Conservation (phyloP, 2,113 vertebrate genomes). For the Oxyura jamaicensis region DNA sequence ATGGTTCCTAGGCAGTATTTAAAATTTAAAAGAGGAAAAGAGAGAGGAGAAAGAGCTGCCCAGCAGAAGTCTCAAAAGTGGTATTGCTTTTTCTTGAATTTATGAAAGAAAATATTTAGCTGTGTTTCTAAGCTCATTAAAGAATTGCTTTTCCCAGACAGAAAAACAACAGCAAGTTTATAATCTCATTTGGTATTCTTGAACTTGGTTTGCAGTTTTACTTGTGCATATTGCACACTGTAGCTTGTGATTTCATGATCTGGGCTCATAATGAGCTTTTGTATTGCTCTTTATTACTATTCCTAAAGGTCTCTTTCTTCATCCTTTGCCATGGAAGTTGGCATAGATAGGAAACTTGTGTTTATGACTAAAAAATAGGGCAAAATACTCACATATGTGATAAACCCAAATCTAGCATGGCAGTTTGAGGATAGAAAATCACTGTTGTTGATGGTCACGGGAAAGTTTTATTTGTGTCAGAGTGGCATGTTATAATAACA, state of each 20-base stretch:
- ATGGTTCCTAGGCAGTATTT: constrained; percentile 75
- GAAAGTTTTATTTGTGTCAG: neutral
- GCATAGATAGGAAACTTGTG: neutral
- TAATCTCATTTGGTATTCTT: neutral
- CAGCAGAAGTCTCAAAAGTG: constrained; percentile 55
- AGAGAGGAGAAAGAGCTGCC: constrained; percentile 35
- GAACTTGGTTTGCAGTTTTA: constrained; percentile 23
- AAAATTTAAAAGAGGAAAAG: constrained; percentile 79
- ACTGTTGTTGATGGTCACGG: neutral
- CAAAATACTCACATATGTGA: neutral
- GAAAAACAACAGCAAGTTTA: constrained; percentile 26
- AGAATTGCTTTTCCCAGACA: constrained; percentile 38
- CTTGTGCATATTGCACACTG: neutral
- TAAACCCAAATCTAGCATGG: neutral
- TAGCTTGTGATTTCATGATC: neutral
- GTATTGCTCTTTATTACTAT: constrained; percentile 5
- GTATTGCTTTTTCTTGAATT: constrained; percentile 34
- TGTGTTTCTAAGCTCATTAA: constrained; percentile 39
- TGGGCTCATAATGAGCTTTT: neutral
- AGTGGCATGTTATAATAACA: neutral
- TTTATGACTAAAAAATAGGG: neutral
- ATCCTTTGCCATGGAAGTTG: neutral
- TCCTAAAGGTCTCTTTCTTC: neutral
- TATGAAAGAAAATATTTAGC: constrained; percentile 68
- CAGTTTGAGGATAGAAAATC: neutral